Base-by-base conservation (phyloP, 2,888 invertebrate genomes). In the Zhuqinia jingwanae region DNA sequence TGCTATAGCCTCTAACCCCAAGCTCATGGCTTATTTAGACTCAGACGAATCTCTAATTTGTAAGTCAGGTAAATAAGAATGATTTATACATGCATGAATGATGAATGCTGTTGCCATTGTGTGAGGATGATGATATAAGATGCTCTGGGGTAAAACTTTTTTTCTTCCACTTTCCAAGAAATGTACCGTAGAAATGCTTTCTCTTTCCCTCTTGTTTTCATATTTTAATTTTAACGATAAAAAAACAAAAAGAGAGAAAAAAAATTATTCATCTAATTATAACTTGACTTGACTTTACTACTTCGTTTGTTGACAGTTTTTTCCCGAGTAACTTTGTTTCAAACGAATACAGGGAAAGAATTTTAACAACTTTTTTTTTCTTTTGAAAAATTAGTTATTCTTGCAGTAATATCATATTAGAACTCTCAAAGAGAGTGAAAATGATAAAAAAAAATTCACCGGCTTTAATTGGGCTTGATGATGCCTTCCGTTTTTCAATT, bases 231-330 rank as follows among this genome's bases (percentile, higher is more conserved):
- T 60, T 60, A 63, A 22, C n/a, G 11, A 3, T 11, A 20, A 42
- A 22, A 42, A 17, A 45, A 11, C 13, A 17, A 30, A 63, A 30
- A 3, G 63, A 30, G 30, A 2, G n/a, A 25, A 63, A 53, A n/a
- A n/a, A 53, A 11, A 20, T 68, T 68, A 30, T 68, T 68, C 17
- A 68, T 68, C 68, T 42, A 68, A 68, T 68, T 68, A 68, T 42
- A 42, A 42, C 36, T 20, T 68, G 36, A 36, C 36, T n/a, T n/a
- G n/a, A n/a, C n/a, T n/a, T n/a, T 36, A 36, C 36, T 36, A 36
- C 36, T 3, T 68, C 17, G n/a, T 68, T 42, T 68, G 68, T 68
- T 68, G 68, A 68, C 68, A 68, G 22, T 42, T 36, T 42, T 17
- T 68, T 42, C 27, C 15, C 36, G n/a, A 20, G 68, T 20, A 22